A percentile compares a stretch with the other conserved stretches of the same genome.
These are phyloP conservation scores for Sapayoa aenigma DNA, from an alignment of 2,113 vertebrate species.

Conservation along the genomic window DNA sequence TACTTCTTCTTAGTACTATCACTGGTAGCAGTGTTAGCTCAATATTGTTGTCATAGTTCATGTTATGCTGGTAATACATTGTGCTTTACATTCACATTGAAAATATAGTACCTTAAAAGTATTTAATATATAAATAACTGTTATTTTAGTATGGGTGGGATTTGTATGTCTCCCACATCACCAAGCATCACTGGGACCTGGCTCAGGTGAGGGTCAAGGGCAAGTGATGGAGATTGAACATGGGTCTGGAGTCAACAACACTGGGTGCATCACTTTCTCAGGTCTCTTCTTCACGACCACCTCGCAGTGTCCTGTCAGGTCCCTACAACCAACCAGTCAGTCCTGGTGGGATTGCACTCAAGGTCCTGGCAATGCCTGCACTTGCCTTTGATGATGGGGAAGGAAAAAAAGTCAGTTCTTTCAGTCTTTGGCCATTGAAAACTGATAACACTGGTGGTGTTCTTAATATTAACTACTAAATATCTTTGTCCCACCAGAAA, in stretches of 20 bases:
- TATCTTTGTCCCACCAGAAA: background rate
- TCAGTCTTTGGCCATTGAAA: background rate
- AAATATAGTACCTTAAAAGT: background rate
- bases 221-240: background rate
- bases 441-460: accelerated
- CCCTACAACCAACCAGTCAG: no score
- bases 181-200: accelerated
- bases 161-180: background rate
- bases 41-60: background rate
- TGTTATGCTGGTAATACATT: background rate
- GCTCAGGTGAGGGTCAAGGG: background rate
- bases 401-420: background rate
- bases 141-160: background rate
- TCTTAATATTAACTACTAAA: background rate
- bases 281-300: background rate
- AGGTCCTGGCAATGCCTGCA: background rate
- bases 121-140: background rate
- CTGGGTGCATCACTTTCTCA: background rate
- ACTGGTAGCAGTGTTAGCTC: background rate
- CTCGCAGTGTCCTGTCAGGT: accelerated
- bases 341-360: no score
- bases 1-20: background rate
- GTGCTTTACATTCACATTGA: background rate
- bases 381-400: background rate
- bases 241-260: background rate